Base-by-base conservation (phyloP, 2,113 vertebrate species). In the Cygnus atratus region DNA sequence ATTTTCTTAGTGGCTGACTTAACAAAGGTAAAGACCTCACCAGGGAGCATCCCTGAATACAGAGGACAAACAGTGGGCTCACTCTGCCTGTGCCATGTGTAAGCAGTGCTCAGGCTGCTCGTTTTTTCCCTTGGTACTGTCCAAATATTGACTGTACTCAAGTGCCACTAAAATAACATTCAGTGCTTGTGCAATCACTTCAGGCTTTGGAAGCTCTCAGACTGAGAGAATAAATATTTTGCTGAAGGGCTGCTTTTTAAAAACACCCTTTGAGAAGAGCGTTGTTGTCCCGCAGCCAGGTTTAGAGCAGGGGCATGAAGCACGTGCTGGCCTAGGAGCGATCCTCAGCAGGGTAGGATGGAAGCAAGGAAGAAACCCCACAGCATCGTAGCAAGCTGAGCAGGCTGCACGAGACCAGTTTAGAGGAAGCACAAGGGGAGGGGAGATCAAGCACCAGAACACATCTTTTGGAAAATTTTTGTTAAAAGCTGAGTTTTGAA, bases 111-210 rank as follows among this genome's bases (percentile, higher is more conserved):
- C 24, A 55, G 85, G 61, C 71, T 76, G 80, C 71, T 63, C 61
- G 2, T 6, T 91, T 62, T 6, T 18, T 29, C 41, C 39, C 83
- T 31, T 13, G 24, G 39, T 28, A 11, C 86, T 90, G 66, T 91
- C 90, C 95, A 95, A 96, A 96, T 65, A 87, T 19, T 93, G 96
- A 77, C 94, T 35, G 52, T 84, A 81, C 77, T 76, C 83, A 58
- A 83, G 90, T 31, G 79, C 89, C 46, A 16, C 91, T 85, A 10
- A 80, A 93, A 92, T 20, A 86, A 90, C 80, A 48, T 2, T 24
- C 33, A 37, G 35, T 43, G 75, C 93, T 65, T 37, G 28, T 91
- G 87, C 75, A 82, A 6, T 55, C 94, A 71, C 92, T 94, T 24
- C 87, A 80, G 91, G n/a, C 75, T 71, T 13, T n/a, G 48, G 86